Evolutionary conservation across 2,113 vertebrate species (phyloP).

Genomic region (Machaerirhynchus nigripectus): DNA sequence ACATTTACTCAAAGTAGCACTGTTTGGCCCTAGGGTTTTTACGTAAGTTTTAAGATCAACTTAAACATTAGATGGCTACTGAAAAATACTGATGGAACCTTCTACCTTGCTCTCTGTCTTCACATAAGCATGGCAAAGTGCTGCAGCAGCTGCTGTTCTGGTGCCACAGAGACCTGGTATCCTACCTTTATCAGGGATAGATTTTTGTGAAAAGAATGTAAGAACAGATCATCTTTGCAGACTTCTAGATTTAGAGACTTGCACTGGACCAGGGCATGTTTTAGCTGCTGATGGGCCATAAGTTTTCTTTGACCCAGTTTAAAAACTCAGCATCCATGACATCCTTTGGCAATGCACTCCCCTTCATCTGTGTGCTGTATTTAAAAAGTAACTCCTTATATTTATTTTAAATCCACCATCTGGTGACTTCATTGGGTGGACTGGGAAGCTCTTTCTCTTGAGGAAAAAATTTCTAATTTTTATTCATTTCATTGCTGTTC

Average conservation of each 20-base stretch:
- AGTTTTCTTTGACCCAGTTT: background rate
- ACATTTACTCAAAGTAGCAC: background rate
- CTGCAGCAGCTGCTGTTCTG: background rate
- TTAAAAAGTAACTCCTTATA: background rate
- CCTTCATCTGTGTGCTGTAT: background rate
- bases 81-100: background rate
- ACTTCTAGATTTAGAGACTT: background rate
- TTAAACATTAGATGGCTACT: background rate
- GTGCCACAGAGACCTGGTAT: background rate
- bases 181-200: background rate
- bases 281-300: background rate
- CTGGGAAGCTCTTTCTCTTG: background rate
- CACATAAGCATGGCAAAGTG: background rate
- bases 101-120: background rate
- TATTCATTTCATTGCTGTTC: background rate
- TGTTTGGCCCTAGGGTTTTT: background rate
- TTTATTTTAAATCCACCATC: conserved; percentile 1
- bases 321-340: background rate
- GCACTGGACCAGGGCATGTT: background rate
- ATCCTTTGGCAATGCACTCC: background rate
- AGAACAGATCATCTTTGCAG: background rate
- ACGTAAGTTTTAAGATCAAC: background rate
- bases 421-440: background rate
- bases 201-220: background rate
- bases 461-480: background rate